Evolutionary conservation across 2,888 invertebrate species (phyloP).

Genomic region (Metopia argyrocephala): DNA sequence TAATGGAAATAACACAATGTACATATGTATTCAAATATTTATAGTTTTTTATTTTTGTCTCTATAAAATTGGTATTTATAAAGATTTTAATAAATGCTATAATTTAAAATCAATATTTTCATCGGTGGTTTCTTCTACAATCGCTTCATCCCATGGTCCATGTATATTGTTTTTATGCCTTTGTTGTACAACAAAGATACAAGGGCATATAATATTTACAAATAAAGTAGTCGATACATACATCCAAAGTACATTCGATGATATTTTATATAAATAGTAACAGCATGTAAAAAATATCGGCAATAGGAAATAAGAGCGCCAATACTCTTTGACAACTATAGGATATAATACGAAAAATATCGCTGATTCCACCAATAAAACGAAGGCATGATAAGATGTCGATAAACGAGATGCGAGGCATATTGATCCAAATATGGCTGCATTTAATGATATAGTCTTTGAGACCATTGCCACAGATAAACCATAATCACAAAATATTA

Average conservation of each 20-base stretch:
- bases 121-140: constrained; percentile 81
- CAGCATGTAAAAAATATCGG: constrained; percentile 80
- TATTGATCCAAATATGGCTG: constrained; percentile 95
- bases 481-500: constrained; percentile 96
- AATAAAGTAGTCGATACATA: constrained; percentile 82
- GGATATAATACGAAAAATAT: constrained; percentile 94
- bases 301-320: constrained; percentile 81
- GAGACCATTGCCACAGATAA: constrained; percentile 91
- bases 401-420: constrained; percentile 95
- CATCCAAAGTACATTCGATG: constrained; percentile 81
- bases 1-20: neutral
- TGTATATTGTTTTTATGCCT: constrained; percentile 93
- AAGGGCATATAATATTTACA: constrained; percentile 86
- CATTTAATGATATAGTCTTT: constrained; percentile 93
- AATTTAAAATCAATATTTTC: constrained; percentile 68
- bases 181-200: constrained; percentile 87
- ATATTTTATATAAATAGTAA: constrained; percentile 81
- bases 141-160: constrained; percentile 98
- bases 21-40: constrained; percentile 20
- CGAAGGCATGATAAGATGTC: constrained; percentile 91
- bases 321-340: constrained; percentile 84
- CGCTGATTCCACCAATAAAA: constrained; percentile 92
- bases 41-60: constrained; percentile 13
- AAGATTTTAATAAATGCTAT: constrained; percentile 67
- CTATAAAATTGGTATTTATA: constrained; percentile 7